Conservation (phyloP, 2,113 vertebrate genomes). For the Phaethon lepturus region DNA sequence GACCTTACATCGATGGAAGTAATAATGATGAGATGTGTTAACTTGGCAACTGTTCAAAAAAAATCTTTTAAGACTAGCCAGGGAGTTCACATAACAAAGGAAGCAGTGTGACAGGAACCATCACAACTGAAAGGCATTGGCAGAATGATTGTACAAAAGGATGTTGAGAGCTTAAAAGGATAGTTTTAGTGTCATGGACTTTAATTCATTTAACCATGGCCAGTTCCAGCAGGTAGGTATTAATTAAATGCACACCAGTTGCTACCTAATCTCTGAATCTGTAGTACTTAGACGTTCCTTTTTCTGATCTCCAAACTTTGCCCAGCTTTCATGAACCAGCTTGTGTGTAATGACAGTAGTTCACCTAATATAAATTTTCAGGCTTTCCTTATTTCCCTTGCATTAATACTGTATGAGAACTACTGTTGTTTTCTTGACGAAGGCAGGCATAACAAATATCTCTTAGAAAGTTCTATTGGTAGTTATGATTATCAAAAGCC, state of each 20-base stretch:
- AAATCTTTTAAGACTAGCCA: neutral
- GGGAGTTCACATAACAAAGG: neutral
- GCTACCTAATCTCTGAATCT: neutral
- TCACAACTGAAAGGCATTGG: neutral
- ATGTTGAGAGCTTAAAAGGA: neutral
- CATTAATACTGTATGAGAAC: neutral
- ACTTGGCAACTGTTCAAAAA: neutral
- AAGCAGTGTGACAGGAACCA: neutral
- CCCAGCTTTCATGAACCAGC: neutral
- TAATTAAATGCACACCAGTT: neutral
- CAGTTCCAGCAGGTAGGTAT: neutral
- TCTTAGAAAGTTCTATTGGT: neutral
- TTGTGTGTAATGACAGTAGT: neutral
- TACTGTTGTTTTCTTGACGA: neutral
- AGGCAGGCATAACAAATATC: neutral
- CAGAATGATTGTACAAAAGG: neutral
- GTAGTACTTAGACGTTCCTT: neutral
- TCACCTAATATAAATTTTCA: neutral
- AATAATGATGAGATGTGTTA: neutral
- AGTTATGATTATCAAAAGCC: neutral
- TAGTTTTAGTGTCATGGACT: neutral
- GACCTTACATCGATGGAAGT: neutral
- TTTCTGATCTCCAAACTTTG: neutral
- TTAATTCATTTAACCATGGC: neutral
- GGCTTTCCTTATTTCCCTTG: neutral